A percentile compares a stretch with the other conserved stretches of the same genome.
Conservation (phyloP, 1,140 invertebrate species). For the Streblospio benedicti region DNA sequence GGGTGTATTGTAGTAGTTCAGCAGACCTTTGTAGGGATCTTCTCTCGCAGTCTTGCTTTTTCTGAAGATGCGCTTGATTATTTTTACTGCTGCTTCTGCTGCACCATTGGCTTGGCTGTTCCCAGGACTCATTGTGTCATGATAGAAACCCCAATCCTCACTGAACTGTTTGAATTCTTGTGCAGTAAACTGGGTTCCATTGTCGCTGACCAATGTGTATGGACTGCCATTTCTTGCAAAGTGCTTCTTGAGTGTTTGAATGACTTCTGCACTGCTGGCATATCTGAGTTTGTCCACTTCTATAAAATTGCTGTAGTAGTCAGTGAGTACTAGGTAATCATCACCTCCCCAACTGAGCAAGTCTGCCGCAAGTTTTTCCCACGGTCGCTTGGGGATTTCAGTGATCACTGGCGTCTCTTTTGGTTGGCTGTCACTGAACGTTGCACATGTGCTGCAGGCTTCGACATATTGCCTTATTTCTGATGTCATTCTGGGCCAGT, state of each 20-base stretch:
- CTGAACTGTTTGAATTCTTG: slow-evolving; percentile 23
- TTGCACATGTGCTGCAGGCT: background rate
- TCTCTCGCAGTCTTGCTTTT: too few species aligned
- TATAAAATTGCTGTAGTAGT: slow-evolving; percentile 3
- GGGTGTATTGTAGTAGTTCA: too few species aligned
- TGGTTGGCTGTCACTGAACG: background rate
- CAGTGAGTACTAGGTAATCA: background rate
- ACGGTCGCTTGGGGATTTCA: slow-evolving; percentile 16
- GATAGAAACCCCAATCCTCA: slow-evolving; percentile 21
- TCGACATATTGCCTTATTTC: background rate
- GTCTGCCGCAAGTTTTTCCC: slow-evolving; percentile 25
- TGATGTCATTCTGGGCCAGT: background rate
- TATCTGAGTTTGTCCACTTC: slow-evolving; percentile 1
- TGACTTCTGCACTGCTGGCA: background rate
- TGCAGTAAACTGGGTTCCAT: slow-evolving; percentile 24
- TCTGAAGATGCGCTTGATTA: too few species aligned
- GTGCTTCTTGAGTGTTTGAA: slow-evolving; percentile 8
- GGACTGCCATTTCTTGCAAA: slow-evolving; percentile 25
- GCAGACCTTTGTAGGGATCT: too few species aligned
- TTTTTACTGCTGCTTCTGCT: slow-evolving; percentile 2
- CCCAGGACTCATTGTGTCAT: slow-evolving; percentile 1
- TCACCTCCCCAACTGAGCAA: background rate
- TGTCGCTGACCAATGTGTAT: slow-evolving; percentile 20
- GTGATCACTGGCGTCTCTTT: background rate
- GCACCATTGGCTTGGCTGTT: slow-evolving; percentile 6